Evolutionary conservation across 2,888 invertebrate species (phyloP).

Genomic region (Dicyrtoma fusca): DNA sequence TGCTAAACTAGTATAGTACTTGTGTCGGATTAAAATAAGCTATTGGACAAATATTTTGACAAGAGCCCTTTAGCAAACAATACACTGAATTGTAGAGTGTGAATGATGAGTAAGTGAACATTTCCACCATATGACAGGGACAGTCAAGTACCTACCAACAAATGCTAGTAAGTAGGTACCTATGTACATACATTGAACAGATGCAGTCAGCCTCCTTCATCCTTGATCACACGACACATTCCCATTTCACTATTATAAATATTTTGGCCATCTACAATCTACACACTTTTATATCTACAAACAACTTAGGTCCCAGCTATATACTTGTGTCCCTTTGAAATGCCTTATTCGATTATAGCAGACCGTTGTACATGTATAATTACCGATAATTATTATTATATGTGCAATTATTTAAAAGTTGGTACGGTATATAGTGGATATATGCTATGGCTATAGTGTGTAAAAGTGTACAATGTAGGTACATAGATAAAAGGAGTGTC

Average conservation of each 20-base stretch:
- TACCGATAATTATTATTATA: not conserved
- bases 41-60: constrained; percentile 39
- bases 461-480: not conserved
- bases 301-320: not conserved
- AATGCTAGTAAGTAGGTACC: not conserved
- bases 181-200: no score
- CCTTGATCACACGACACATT: not conserved
- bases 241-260: not conserved
- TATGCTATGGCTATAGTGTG: no score
- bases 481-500: not conserved
- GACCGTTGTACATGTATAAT: not conserved
- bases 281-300: not conserved
- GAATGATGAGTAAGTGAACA: constrained; percentile 6
- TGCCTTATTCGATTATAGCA: not conserved
- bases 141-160: constrained; percentile 1
- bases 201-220: no score
- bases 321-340: not conserved
- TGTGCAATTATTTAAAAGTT: not conserved
- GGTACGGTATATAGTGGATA: not conserved
- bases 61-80: constrained; percentile 19
- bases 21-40: constrained; percentile 30
- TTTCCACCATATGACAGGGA: not conserved
- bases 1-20: constrained; percentile 2
- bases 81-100: constrained; percentile 12
- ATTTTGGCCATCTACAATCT: not conserved